Evolutionary conservation across 2,888 invertebrate species (phyloP), one percentile per base, ranked within the genome.

Genomic region (Lymantria dispar): DNA sequence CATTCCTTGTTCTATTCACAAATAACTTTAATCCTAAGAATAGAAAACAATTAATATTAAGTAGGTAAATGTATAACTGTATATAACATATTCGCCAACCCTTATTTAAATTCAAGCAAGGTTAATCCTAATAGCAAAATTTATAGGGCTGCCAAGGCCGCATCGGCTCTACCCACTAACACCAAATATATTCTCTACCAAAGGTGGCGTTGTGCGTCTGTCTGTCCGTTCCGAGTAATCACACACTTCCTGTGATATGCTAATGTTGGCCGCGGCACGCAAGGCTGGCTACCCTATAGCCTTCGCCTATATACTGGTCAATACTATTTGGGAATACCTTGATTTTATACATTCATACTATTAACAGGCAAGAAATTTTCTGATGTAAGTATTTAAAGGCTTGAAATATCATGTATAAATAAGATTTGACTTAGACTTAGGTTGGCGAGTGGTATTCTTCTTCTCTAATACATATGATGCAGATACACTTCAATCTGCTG

Each of bases 211-310:
- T 47, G 71, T 72, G 76, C 77, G 78, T 81, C 80, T 74, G 81
- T 76, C 78, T 81, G 74, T 75, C 79, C 72, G 70, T 67, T 60
- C 64, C 64, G 63, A 69, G 71, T 84, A 84, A 85, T 84, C 80
- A 74, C 75, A 74, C 69, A 76, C 79, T 85, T 84, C 85, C 85
- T 80, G 76, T 70, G 78, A 74, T 80, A 87, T 87, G 87, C 76
- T 82, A 88, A 89, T 89, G 70, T 54, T 52, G 54, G 47, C 56
- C 53, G 54, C 50, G 72, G 78, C 89, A 89, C 88, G 88, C 88
- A 70, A 87, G 52, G 45, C 60, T 51, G 71, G 54, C 72, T 66
- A 64, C 72, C 72, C 62, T 61, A 47, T 66, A 71, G 69, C 72
- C 73, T 72, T 71, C 68, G 63, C 68, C 67, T 59, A 65, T 37